Base-by-base conservation (phyloP, 2,113 vertebrate genomes). In the human region DNA sequence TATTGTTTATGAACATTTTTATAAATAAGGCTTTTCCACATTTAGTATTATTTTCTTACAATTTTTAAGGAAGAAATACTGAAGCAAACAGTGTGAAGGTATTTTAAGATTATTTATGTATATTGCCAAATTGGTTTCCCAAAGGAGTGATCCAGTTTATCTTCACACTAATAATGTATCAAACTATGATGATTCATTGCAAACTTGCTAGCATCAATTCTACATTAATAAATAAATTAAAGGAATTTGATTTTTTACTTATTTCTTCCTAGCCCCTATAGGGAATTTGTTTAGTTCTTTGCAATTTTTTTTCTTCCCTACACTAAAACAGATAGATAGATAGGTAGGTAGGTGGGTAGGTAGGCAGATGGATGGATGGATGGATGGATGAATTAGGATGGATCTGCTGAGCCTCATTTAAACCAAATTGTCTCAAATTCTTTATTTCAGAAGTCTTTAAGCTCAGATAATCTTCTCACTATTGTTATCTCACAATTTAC, bases 61-160 rank as follows among this genome's bases (percentile, higher is more conserved):
- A 11, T 85, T 93, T 95, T 91, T 88, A 72, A 96, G 78, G 45
- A 35, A 89, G 8, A 80, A 81, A 86, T 82, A 86, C 70, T 83
- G 30, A 90, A 45, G 93, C 57, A 95, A 73, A 89, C 35, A 27
- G 27, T 59, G 32, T 55, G 55, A 84, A 83, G 40, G 18, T 75
- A 81, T 73, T 92, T 97, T 76, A 90, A 75, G 45, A 81, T 70
- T 92, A 89, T 72, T 92, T 89, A 52, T 83, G 45, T 30, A 86
- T 50, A 35, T 85, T 93, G 22, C 38, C 25, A 89, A 55, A 22
- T 72, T 87, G 70, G 22, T 96, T 78, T 89, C 40, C 66, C 43
- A 92, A 93, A 89, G 32, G 50, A 92, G 17, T 43, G n/a, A 92
- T 55, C 48, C 30, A 61, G 38, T 83, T 82, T 93, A 82, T 89